Evolutionary conservation across 2,797 vertebrate species (phyloP).

Genomic region (Australoheros facetus): DNA sequence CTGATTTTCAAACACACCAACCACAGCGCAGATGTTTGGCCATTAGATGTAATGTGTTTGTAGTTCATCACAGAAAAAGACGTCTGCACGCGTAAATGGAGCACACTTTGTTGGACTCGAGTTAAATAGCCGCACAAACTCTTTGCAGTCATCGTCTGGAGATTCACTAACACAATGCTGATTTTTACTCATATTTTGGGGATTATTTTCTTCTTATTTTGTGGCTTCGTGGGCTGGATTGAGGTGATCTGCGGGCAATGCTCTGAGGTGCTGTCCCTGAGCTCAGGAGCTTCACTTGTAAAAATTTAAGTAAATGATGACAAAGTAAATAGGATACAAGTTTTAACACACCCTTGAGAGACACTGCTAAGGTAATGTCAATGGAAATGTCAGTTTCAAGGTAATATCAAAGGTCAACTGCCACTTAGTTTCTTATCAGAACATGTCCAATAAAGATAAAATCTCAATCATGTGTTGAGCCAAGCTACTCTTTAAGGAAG

Average conservation of each 20-base stretch:
- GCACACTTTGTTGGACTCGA: neutral
- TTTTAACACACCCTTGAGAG: neutral
- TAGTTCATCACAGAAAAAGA: neutral
- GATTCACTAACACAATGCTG: neutral
- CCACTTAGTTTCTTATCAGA: conserved; percentile 39
- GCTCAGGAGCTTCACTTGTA: neutral
- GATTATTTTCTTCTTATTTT: neutral
- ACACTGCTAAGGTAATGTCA: neutral
- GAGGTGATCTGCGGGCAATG: neutral
- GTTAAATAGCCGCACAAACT: neutral
- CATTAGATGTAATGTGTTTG: neutral
- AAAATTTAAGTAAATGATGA: neutral
- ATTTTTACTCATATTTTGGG: neutral
- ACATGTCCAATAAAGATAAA: conserved; percentile 49
- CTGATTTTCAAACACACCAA: neutral
- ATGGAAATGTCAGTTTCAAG: neutral
- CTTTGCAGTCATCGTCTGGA: neutral
- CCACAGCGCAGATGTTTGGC: neutral
- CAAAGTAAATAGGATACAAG: neutral
- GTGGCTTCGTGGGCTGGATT: neutral
- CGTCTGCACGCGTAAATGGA: neutral
- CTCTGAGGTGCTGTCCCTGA: neutral
- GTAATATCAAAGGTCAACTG: conserved; percentile 41
- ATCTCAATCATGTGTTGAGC: conserved; percentile 1
- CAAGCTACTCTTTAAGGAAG: neutral